Evolutionary conservation across 2,888 invertebrate genomes (phyloP).

Genomic region (Synergus gifuensis): DNA sequence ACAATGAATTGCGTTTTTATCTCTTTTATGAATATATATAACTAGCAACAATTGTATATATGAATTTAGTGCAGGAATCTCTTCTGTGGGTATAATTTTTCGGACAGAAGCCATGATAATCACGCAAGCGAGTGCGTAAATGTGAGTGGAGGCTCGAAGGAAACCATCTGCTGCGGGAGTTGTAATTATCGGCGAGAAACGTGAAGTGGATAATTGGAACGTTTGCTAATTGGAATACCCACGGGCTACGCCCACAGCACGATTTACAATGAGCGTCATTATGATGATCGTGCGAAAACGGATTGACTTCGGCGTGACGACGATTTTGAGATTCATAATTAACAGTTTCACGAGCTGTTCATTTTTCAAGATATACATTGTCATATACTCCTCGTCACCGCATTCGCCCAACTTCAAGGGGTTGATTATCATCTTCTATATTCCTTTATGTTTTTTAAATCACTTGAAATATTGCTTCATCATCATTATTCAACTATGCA

Average conservation of each 20-base stretch:
- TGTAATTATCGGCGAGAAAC: constrained; percentile 70
- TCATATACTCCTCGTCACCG: background rate
- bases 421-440: background rate
- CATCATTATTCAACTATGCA: constrained; percentile 15
- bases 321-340: constrained; percentile 35
- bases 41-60: background rate
- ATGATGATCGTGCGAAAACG: constrained; percentile 39
- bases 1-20: too few species aligned
- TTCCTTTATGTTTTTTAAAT: background rate
- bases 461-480: constrained; percentile 25
- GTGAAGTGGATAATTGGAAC: constrained; percentile 71
- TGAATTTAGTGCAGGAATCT: background rate
- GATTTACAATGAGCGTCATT: constrained; percentile 37
- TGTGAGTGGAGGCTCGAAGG: constrained; percentile 39
- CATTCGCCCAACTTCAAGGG: background rate
- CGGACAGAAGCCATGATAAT: constrained; percentile 13
- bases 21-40: too few species aligned
- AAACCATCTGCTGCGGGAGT: constrained; percentile 56
- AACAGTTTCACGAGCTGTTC: constrained; percentile 21
- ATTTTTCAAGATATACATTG: constrained; percentile 30
- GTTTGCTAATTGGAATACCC: constrained; percentile 71
- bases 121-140: constrained; percentile 28
- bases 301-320: constrained; percentile 34
- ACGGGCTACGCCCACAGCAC: constrained; percentile 49
- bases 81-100: background rate